Conservation (phyloP, 2,888 invertebrate species). For the Acholoe squamosa region DNA sequence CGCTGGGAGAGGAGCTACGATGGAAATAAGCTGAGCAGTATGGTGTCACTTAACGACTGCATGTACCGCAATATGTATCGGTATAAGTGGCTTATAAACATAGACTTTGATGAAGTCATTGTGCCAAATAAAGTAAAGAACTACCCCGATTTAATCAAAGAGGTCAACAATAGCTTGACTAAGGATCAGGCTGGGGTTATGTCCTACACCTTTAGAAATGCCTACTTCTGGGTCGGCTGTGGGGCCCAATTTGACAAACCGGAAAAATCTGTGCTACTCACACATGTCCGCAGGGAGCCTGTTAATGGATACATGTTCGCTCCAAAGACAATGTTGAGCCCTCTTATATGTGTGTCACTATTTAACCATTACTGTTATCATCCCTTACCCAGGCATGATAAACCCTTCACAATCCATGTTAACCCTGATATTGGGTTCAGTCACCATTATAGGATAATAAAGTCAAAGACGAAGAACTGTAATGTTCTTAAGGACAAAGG, state of each 20-base stretch:
- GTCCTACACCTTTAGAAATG: conserved; percentile 63
- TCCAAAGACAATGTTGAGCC: conserved; percentile 1
- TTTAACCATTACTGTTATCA: conserved; percentile 41
- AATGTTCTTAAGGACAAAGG: not conserved
- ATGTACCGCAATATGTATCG: conserved; percentile 69
- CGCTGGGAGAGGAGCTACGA: not conserved
- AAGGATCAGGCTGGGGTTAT: not conserved
- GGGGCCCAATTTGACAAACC: not conserved
- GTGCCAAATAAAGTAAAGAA: conserved; percentile 63
- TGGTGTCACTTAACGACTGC: conserved; percentile 68
- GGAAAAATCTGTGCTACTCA: not conserved
- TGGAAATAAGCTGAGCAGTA: conserved; percentile 57
- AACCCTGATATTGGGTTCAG: not conserved
- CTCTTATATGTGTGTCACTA: not conserved
- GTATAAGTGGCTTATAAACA: conserved; percentile 64
- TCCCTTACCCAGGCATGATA: not conserved
- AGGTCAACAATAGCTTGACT: not conserved
- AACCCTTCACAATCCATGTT: not conserved
- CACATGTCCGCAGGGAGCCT: not conserved
- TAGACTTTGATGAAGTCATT: conserved; percentile 70
- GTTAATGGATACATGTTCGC: not conserved
- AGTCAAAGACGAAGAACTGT: not conserved
- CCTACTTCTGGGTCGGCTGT: conserved; percentile 67
- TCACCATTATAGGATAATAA: conserved; percentile 22
- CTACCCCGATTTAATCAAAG: conserved; percentile 6